phyloP scores from a whole-genome alignment of 2,797 vertebrate genomes.

The Clamator glandarius region DNA sequence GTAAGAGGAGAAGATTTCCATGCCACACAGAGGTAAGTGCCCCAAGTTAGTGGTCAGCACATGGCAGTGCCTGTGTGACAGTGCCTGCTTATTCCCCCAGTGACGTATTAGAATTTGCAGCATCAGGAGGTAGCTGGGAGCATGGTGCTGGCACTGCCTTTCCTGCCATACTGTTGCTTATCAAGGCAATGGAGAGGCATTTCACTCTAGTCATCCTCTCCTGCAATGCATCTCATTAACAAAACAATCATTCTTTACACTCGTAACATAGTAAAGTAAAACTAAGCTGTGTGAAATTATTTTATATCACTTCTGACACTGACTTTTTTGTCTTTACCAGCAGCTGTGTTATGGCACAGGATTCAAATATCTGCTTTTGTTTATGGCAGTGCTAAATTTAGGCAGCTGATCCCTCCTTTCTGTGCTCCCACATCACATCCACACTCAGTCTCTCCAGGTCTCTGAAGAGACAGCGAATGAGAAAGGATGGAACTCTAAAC shows the following conservation, averaged over 20 bases:
- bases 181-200: neutral
- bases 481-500: neutral
- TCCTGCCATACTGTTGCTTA: neutral
- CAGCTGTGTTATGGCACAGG: neutral
- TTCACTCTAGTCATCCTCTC: accelerated
- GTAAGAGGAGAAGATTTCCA: neutral
- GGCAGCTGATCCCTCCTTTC: neutral
- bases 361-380: slow-evolving; percentile 30
- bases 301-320: neutral
- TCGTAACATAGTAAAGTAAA: slow-evolving; percentile 21
- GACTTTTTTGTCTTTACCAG: neutral
- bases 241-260: neutral
- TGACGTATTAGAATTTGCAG: accelerated
- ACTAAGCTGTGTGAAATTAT: neutral
- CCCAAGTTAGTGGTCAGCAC: neutral
- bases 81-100: neutral
- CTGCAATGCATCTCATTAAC: neutral
- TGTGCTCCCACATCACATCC: neutral
- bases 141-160: neutral
- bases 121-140: neutral
- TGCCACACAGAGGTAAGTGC: neutral
- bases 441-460: neutral
- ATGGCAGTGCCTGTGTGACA: neutral
- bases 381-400: neutral
- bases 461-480: neutral